phyloP scores from a whole-genome alignment of 92 coral and sea anemone genomes.

The Phenganax marumi region DNA sequence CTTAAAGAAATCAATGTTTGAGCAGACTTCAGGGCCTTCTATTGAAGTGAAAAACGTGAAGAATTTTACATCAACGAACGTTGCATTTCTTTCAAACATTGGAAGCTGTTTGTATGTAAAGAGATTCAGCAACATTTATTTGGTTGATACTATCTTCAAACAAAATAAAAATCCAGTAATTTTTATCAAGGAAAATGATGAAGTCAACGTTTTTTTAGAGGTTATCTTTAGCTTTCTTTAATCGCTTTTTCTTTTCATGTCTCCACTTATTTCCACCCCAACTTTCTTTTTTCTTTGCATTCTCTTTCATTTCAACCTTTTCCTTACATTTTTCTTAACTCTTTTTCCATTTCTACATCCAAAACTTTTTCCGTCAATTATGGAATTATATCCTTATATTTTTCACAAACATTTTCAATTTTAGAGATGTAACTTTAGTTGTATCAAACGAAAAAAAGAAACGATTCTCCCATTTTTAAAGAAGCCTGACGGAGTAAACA shows the following conservation, averaged over 20 bases:
- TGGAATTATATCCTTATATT: too few relatives aligned
- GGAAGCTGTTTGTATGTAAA: constrained; percentile 34
- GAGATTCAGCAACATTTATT: constrained; percentile 27
- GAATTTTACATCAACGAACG: constrained; percentile 9
- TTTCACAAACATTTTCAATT: background rate
- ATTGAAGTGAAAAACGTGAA: constrained; percentile 13
- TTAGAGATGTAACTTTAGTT: constrained; percentile 15
- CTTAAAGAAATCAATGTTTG: background rate
- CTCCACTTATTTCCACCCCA: background rate
- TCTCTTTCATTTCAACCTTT: background rate
- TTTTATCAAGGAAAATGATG: constrained; percentile 18
- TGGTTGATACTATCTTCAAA: constrained; percentile 9
- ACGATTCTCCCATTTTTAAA: constrained; percentile 22
- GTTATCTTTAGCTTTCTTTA: constrained; percentile 1
- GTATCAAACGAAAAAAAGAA: background rate
- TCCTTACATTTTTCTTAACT: background rate
- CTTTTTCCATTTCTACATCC: background rate
- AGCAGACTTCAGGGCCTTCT: constrained; percentile 3
- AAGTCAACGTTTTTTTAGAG: constrained; percentile 10
- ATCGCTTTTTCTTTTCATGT: background rate
- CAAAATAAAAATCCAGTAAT: constrained; percentile 30
- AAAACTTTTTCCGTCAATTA: too few relatives aligned
- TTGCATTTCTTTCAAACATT: constrained; percentile 6
- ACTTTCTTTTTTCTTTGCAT: background rate
- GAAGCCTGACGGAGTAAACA: constrained; percentile 6